Base-by-base conservation (phyloP, 1,140 invertebrate genomes). In the Nasonia giraulti region DNA sequence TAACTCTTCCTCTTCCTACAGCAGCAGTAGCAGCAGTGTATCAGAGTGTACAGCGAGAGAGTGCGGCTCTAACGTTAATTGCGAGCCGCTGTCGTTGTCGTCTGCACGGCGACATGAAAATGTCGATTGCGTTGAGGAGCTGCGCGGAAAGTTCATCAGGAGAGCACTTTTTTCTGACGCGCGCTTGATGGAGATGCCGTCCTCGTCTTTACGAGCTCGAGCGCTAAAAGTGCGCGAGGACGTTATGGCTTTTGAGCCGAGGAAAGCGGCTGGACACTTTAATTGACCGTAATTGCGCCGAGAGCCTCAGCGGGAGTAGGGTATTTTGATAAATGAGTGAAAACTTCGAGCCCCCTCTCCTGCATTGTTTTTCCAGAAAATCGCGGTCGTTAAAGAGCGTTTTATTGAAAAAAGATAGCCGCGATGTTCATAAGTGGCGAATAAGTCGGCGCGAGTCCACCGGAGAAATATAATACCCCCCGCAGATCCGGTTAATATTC, bases 21-120 rank as follows among this genome's bases (percentile, higher is more conserved):
- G 12, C 12, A 14, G 12, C 1, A 17, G 14, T 14, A 55, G 50
- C 27, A 17, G 50, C 50, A 31, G 23, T 12, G 23, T 17, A 68
- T 55, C 74, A 82, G 75, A 82, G 55, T 75, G 23, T 37, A 37
- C 33, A 37, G 33, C 3, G 82, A 33, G 75, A 33, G 20, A 20
- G 55, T 40, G 37, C 2, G n/a, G 37, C 69, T 79, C 77, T 79
- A 71, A 84, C 69, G 78, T 84, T 84, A 84, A 84, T 84, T 84
- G 83, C 50, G 73, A 8, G 55, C 31, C 31, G 31, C 44, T 11
- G 3, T 47, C 77, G 77, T 37, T 50, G 75, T 77, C 75, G 37
- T 47, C 75, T 37, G 37, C n/a, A 78, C 69, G 47, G 50, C 44
- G 11, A 69, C 55, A 11, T 40, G 50, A 84, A 84, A 84, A 79